These are phyloP conservation scores for Andrena trimmerana DNA, from an alignment of 2,888 invertebrate genomes.

Conservation along the genomic window DNA sequence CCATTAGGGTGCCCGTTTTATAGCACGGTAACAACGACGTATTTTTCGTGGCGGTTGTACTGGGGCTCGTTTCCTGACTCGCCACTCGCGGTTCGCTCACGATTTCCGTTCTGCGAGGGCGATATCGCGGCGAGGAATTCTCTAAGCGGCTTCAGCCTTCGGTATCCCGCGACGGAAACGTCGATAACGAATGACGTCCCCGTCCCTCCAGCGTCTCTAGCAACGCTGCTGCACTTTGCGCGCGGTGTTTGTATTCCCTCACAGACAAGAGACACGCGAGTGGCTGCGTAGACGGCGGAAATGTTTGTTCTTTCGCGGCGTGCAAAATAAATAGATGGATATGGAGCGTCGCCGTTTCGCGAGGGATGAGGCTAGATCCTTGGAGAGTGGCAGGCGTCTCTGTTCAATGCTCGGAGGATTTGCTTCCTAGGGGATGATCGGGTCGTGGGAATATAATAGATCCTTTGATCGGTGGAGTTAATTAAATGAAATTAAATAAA, in stretches of 20 bases:
- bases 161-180: constrained; percentile 47
- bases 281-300: neutral
- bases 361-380: neutral
- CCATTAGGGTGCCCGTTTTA: constrained; percentile 28
- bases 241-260: neutral
- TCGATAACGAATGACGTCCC: constrained; percentile 58
- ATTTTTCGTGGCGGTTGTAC: constrained; percentile 19
- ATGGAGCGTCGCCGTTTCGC: neutral
- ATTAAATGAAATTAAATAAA: too few relatives aligned
- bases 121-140: constrained; percentile 53
- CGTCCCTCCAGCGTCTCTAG: constrained; percentile 16
- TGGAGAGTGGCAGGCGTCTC: too few relatives aligned
- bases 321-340: constrained; percentile 2
- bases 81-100: constrained; percentile 31
- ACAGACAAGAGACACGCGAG: neutral
- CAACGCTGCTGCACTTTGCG: neutral
- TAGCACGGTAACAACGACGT: constrained; percentile 1
- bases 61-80: neutral
- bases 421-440: too few relatives aligned
- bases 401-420: too few relatives aligned
- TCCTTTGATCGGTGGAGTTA: too few relatives aligned
- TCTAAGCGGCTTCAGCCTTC: constrained; percentile 37
- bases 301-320: neutral
- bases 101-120: constrained; percentile 45
- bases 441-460: too few relatives aligned